phyloP scores from a whole-genome alignment of 92 coral and sea anemone species.

The Zoanthus gigantus region DNA sequence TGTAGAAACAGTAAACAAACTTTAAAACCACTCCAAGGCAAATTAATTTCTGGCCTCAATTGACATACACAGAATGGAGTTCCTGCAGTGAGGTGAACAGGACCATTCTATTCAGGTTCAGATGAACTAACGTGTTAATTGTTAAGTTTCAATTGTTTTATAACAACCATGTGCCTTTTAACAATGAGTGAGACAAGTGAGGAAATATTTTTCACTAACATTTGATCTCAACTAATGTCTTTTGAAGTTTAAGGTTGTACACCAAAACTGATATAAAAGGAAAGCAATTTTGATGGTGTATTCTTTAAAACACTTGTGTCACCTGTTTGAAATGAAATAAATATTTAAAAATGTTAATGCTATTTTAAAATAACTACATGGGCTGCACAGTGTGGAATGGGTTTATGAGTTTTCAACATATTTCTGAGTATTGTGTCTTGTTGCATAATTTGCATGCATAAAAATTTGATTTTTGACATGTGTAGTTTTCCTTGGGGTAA shows the following conservation, averaged over 20 bases:
- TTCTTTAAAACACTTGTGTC: background rate
- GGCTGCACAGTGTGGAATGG: constrained; percentile 30
- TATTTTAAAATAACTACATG: background rate
- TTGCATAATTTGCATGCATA: constrained; percentile 11
- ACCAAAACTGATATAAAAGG: background rate
- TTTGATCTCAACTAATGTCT: background rate
- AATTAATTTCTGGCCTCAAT: constrained; percentile 21
- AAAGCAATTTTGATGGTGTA: background rate
- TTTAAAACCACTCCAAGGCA: background rate
- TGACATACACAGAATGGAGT: constrained; percentile 23
- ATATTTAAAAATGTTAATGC: background rate
- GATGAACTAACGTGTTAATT: constrained; percentile 32
- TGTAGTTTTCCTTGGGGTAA: background rate
- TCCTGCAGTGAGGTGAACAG: constrained; percentile 25
- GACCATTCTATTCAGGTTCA: constrained; percentile 22
- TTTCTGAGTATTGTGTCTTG: background rate
- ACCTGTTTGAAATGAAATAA: background rate
- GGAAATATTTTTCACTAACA: background rate
- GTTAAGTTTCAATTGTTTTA: constrained; percentile 34
- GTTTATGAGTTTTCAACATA: background rate
- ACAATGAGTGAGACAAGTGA: constrained; percentile 4
- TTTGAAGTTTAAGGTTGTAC: background rate
- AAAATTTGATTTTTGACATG: background rate
- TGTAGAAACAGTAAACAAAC: constrained; percentile 12
- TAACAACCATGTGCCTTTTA: constrained; percentile 41